These are phyloP conservation scores for Bergia sp. DNA, from an alignment of 92 coral and sea anemone species.

Conservation along the genomic window DNA sequence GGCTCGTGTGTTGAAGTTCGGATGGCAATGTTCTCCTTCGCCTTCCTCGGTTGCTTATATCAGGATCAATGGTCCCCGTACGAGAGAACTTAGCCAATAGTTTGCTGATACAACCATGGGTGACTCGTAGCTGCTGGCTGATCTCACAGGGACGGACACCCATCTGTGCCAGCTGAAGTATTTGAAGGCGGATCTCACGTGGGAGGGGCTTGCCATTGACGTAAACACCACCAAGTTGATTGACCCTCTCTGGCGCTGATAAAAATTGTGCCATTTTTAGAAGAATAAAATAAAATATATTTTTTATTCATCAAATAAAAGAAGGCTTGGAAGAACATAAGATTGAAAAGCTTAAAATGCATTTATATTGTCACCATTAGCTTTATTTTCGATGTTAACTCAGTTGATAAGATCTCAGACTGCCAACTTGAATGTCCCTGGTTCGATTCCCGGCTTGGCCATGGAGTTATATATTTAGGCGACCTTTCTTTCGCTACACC, in stretches of 20 bases:
- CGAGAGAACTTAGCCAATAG: background rate
- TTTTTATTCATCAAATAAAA: too few species aligned
- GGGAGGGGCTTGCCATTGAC: conserved; percentile 4
- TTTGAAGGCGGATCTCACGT: background rate
- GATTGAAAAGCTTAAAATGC: too few species aligned
- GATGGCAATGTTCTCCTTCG: background rate
- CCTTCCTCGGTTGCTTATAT: background rate
- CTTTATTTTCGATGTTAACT: too few species aligned
- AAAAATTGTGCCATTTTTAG: background rate
- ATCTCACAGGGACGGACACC: background rate
- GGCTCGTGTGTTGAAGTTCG: background rate
- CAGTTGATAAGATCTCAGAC: too few species aligned
- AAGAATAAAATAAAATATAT: too few species aligned
- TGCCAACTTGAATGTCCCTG: too few species aligned
- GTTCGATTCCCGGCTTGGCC: too few species aligned
- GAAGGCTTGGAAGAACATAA: too few species aligned
- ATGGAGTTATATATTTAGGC: too few species aligned
- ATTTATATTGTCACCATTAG: too few species aligned
- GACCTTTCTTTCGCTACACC: too few species aligned
- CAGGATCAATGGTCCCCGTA: background rate
- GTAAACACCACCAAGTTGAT: background rate
- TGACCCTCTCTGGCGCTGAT: background rate
- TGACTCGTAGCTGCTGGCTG: background rate
- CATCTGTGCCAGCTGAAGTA: background rate
- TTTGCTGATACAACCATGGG: conserved; percentile 8